phyloP scores from a whole-genome alignment of 2,797 vertebrate genomes.

The Myotis vivesi region DNA sequence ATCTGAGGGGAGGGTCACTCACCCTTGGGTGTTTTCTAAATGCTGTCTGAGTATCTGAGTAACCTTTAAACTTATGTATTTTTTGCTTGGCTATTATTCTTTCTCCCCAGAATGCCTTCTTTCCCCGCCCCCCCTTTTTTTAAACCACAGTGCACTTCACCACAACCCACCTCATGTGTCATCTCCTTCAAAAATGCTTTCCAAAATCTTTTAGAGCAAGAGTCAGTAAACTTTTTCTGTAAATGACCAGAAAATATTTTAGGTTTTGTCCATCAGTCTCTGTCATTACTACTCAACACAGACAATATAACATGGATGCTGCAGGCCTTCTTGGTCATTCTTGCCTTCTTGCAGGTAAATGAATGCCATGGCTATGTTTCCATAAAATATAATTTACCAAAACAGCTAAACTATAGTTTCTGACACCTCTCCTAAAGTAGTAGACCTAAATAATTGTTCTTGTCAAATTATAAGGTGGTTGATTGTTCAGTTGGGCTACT shows the following conservation, averaged over 20 bases:
- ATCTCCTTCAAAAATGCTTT: conserved; percentile 38
- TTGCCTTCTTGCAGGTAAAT: neutral
- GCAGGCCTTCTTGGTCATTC: neutral
- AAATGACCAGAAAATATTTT: neutral
- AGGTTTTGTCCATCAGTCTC: neutral
- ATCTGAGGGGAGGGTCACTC: neutral
- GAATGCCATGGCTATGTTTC: neutral
- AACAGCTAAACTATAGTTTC: neutral
- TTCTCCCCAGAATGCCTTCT: neutral
- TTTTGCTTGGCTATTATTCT: neutral
- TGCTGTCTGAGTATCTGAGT: neutral
- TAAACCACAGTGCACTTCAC: neutral
- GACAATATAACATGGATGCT: neutral
- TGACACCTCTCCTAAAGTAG: neutral
- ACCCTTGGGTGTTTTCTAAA: neutral
- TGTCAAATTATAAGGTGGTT: neutral
- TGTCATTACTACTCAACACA: neutral
- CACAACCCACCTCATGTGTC: neutral
- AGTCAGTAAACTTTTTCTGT: neutral
- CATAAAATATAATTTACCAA: neutral
- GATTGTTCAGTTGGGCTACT: neutral
- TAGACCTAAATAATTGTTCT: neutral
- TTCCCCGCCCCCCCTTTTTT: accelerated
- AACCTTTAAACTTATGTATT: neutral
- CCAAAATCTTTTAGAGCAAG: neutral